These are phyloP conservation scores for Hybognathus amarus DNA, from an alignment of 2,797 vertebrate genomes.

Conservation along the genomic window DNA sequence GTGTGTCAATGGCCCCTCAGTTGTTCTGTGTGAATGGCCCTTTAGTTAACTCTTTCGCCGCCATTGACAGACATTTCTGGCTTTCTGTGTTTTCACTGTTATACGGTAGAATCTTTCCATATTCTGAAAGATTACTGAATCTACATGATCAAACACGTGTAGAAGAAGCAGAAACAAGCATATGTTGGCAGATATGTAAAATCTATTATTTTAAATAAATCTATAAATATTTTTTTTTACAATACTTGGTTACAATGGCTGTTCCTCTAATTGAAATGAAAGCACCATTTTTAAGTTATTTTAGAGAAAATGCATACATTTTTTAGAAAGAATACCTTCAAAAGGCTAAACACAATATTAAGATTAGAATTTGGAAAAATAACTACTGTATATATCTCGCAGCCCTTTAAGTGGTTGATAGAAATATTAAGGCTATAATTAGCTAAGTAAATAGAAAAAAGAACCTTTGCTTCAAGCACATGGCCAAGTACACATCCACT, in stretches of 20 bases:
- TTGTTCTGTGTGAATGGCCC: too few species aligned
- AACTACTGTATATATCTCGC: background rate
- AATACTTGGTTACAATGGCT: background rate
- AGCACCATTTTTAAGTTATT: background rate
- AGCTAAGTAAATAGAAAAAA: background rate
- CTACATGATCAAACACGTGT: too few species aligned
- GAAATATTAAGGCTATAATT: background rate
- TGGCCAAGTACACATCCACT: slow-evolving; percentile 16
- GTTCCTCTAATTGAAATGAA: background rate
- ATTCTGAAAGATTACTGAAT: too few species aligned
- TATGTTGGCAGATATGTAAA: too few species aligned
- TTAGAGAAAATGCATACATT: background rate
- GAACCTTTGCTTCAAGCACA: background rate
- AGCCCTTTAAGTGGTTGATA: background rate
- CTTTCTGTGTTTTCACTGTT: too few species aligned
- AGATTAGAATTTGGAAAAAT: background rate
- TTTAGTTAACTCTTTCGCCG: too few species aligned
- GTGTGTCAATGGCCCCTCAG: too few species aligned
- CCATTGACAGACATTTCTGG: too few species aligned
- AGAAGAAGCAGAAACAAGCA: too few species aligned
- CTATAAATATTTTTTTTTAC: too few species aligned
- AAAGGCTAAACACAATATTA: background rate
- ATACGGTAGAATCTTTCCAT: too few species aligned
- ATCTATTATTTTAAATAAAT: too few species aligned
- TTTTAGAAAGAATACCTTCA: background rate